Evolutionary conservation across 37 sponge, comb jelly and placozoan species (phyloP).

Genomic region (Axinella damicornis): DNA sequence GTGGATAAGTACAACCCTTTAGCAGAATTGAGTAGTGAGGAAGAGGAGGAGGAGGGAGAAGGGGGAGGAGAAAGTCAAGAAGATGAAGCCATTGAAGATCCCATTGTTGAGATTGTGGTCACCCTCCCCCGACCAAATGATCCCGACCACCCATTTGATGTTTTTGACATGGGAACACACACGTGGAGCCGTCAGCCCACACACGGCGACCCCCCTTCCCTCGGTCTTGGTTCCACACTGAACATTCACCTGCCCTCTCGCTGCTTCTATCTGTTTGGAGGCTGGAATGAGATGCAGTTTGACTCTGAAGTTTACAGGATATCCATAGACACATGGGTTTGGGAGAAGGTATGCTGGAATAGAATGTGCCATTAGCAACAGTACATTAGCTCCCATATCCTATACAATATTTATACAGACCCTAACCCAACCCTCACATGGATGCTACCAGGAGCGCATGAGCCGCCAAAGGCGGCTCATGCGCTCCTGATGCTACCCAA

Average conservation of each 20-base stretch:
- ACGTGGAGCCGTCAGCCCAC: constrained; percentile 31
- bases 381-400: too few relatives aligned
- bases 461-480: too few relatives aligned
- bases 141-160: constrained; percentile 19
- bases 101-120: neutral
- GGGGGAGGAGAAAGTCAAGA: too few relatives aligned
- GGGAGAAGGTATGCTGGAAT: too few relatives aligned
- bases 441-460: too few relatives aligned
- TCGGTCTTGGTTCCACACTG: constrained; percentile 30
- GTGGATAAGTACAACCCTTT: neutral
- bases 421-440: too few relatives aligned
- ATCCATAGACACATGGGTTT: neutral
- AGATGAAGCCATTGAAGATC: neutral
- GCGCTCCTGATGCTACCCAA: too few relatives aligned
- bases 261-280: constrained; percentile 29
- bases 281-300: constrained; percentile 24
- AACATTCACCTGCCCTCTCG: neutral
- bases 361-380: too few relatives aligned
- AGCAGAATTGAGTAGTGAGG: neutral
- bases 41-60: constrained; percentile 13
- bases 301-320: constrained; percentile 32
- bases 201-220: neutral
- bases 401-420: too few relatives aligned
- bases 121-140: constrained; percentile 29
- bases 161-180: neutral